Conservation (phyloP, 92 coral and sea anemone genomes). For the Pocillopora grandis region DNA sequence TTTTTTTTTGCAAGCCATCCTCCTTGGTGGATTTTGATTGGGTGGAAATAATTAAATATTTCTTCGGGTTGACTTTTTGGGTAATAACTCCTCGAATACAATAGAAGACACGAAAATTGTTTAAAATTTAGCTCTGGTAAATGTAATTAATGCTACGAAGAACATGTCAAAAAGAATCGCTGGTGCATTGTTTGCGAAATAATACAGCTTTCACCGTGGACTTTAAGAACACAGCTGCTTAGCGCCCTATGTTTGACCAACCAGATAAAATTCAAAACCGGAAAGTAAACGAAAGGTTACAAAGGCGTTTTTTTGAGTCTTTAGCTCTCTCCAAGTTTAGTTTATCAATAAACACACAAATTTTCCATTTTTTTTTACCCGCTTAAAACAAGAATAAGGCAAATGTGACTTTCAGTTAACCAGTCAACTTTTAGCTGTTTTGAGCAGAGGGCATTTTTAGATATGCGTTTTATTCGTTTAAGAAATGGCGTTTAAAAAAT, state of each 20-base stretch:
- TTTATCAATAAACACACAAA: background rate
- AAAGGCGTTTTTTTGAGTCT: background rate
- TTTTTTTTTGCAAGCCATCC: background rate
- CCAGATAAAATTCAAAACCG: background rate
- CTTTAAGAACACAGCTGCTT: background rate
- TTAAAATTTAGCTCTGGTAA: background rate
- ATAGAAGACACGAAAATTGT: background rate
- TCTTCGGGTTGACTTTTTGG: background rate
- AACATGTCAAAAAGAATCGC: background rate
- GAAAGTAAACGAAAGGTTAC: background rate
- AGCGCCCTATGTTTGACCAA: background rate
- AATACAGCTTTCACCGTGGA: background rate
- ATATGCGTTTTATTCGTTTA: background rate
- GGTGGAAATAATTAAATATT: slow-evolving; percentile 20
- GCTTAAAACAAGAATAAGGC: background rate
- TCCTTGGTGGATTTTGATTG: background rate
- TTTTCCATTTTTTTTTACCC: background rate
- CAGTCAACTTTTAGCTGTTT: slow-evolving; percentile 9
- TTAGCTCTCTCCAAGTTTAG: no score
- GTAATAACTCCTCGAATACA: slow-evolving; percentile 12
- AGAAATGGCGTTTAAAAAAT: no score
- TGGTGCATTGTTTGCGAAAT: background rate
- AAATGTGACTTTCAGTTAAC: background rate
- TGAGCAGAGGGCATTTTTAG: background rate
- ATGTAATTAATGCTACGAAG: slow-evolving; percentile 5